Percentiles rank a stretch among this genome's conserved stretches.
Evolutionary conservation across 2,888 invertebrate species (phyloP).

Genomic region (Panzeria rudis): DNA sequence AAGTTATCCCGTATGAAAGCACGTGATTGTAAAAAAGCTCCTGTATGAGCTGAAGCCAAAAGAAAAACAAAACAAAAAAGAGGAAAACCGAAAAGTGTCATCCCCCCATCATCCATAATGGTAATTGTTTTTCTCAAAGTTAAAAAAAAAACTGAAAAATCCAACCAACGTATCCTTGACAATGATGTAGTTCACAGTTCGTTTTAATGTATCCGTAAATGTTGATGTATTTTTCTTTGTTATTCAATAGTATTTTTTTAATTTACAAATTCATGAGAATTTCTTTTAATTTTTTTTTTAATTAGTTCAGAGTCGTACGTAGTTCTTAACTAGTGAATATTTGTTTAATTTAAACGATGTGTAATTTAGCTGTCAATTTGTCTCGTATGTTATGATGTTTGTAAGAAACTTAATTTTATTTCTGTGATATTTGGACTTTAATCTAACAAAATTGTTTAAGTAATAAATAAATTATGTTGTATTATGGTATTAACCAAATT

Average conservation of each 20-base stretch:
- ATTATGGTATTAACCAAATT: not conserved
- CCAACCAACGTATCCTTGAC: not conserved
- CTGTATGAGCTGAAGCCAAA: constrained; percentile 18
- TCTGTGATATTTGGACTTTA: constrained; percentile 23
- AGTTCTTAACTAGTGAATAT: constrained; percentile 22
- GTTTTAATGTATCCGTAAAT: constrained; percentile 38
- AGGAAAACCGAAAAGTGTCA: constrained; percentile 50
- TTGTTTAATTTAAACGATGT: constrained; percentile 17
- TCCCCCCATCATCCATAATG: not conserved
- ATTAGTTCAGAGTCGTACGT: constrained; percentile 5
- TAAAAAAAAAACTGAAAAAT: constrained; percentile 10
- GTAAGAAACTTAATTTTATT: not conserved
- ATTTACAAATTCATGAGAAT: constrained; percentile 12
- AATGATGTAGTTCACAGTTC: constrained; percentile 5
- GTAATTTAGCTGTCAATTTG: not conserved
- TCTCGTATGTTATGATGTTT: constrained; percentile 7
- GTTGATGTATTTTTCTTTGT: constrained; percentile 52
- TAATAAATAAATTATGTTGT: constrained; percentile 43
- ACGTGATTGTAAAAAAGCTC: constrained; percentile 45
- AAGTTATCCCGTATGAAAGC: constrained; percentile 73
- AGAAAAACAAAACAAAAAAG: not conserved
- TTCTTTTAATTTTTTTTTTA: constrained; percentile 15
- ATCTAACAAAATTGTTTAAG: constrained; percentile 43
- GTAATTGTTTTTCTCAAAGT: not conserved
- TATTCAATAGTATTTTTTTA: constrained; percentile 40